Base-by-base conservation (phyloP, 1,140 invertebrate genomes). In the Oscheius sp. region DNA sequence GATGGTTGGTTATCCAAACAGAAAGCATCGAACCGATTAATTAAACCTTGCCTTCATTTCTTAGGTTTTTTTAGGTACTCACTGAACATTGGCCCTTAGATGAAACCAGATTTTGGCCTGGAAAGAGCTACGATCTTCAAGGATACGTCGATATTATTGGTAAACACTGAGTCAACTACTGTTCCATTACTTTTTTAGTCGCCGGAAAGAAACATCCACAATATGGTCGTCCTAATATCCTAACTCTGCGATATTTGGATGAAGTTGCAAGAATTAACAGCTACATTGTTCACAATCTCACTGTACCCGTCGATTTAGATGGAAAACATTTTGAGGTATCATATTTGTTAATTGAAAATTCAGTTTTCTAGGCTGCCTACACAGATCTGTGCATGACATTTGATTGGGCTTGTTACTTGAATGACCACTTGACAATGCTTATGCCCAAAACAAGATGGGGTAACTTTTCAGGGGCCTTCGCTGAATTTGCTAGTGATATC, bases 341-440 rank as follows among this genome's bases (percentile, higher is more conserved):
- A 36, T 23, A 29, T 36, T 3, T n/a, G 20, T 29, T 49, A 3
- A 13, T 36, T 20, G 55, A 15, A 59, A 36, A 28, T 66, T 66
- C 7, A n/a, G 13, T 65, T 66, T 46, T 59, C 10, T 31, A 84
- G 52, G 77, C 84, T 20, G 74, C 71, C 7, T 83, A 78, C 67
- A 79, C 77, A 13, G 82, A 83, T 66, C 65, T 83, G 32, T 83
- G 82, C 49, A 83, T 83, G 82, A 70, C 81, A 10, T 83, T 82
- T 68, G 78, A 82, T 36, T 83, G 82, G 82, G 80, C 81, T 20
- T 83, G 82, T 58, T 83, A 78, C 63, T 52, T 77, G 23, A 83
- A 83, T 67, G 82, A 83, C 46, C 82, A 83, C 42, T 77, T 83
- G 52, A 79, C 71, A 23, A 84, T 83, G 81, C 70, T 83, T 10